A percentile compares a stretch with the other conserved stretches of the same genome.
phyloP scores from a whole-genome alignment of 2,797 vertebrate species.

The Chelon auratus region DNA sequence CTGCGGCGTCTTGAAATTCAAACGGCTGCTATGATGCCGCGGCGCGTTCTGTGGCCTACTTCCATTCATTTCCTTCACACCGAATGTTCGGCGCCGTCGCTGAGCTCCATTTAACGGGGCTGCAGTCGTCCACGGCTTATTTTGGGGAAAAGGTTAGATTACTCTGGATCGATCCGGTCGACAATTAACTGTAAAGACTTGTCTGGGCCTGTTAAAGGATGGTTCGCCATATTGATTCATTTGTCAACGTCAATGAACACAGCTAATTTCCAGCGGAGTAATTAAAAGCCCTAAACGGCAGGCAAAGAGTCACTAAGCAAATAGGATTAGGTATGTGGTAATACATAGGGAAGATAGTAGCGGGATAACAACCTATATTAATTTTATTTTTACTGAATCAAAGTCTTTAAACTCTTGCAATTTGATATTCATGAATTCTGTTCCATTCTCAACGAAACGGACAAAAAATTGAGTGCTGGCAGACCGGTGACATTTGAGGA shows the following conservation, averaged over 20 bases:
- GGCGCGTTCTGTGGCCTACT: constrained; percentile 69
- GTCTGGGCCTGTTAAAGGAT: constrained; percentile 40
- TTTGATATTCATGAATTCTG: constrained; percentile 74
- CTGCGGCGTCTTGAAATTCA: constrained; percentile 66
- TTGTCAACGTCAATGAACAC: constrained; percentile 50
- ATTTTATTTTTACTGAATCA: constrained; percentile 28
- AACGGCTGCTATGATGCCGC: constrained; percentile 59
- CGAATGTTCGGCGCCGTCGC: constrained; percentile 34
- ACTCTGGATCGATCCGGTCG: constrained; percentile 33
- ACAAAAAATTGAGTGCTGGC: constrained; percentile 62
- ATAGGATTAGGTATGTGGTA: constrained; percentile 11
- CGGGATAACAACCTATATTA: constrained; percentile 16
- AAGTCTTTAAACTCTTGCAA: constrained; percentile 43
- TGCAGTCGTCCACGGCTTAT: constrained; percentile 23
- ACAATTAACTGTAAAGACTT: constrained; percentile 51
- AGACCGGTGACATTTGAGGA: constrained; percentile 51
- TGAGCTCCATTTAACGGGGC: constrained; percentile 35
- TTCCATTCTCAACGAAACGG: constrained; percentile 42
- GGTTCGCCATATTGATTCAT: constrained; percentile 59
- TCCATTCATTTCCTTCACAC: constrained; percentile 63
- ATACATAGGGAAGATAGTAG: constrained; percentile 7
- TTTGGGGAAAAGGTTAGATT: constrained; percentile 40
- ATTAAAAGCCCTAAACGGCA: constrained; percentile 28
- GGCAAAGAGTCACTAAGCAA: constrained; percentile 29
- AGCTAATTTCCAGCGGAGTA: constrained; percentile 44